A percentile compares a stretch with the other conserved stretches of the same genome.
phyloP scores from a whole-genome alignment of 1,140 invertebrate genomes.

The Mamestra configurata region DNA sequence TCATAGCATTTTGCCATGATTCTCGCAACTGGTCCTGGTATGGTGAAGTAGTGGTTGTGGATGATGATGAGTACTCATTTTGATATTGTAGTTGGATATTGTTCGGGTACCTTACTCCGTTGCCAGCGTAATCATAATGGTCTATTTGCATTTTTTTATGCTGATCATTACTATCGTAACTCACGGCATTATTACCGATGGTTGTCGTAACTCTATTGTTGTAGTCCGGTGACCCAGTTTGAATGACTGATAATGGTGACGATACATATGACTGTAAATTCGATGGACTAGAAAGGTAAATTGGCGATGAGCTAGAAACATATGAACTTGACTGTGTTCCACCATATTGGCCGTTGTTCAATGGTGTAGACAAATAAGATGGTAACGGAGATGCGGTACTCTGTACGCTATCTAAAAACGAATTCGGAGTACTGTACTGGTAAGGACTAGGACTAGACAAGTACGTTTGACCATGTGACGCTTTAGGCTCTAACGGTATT shows the following conservation, averaged over 20 bases:
- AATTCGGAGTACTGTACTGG: conserved; percentile 72
- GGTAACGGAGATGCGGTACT: conserved; percentile 75
- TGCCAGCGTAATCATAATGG: conserved; percentile 84
- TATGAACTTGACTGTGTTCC: conserved; percentile 75
- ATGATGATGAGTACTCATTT: conserved; percentile 70
- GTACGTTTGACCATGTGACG: conserved; percentile 68
- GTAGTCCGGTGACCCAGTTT: conserved; percentile 74
- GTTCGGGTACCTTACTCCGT: conserved; percentile 75
- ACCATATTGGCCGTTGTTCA: conserved; percentile 76
- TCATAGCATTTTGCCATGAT: conserved; percentile 71
- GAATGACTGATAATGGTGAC: conserved; percentile 73
- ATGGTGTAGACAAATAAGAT: conserved; percentile 76
- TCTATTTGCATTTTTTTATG: conserved; percentile 82
- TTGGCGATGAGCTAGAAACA: conserved; percentile 78
- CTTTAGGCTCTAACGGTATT: conserved; percentile 73
- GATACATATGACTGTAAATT: conserved; percentile 82
- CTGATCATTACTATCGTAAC: conserved; percentile 69
- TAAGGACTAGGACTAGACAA: conserved; percentile 70
- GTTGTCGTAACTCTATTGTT: conserved; percentile 72
- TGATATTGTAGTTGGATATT: conserved; percentile 76
- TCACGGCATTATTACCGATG: conserved; percentile 63
- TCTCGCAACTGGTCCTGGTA: conserved; percentile 71
- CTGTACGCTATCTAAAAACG: conserved; percentile 68
- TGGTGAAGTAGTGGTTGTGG: conserved; percentile 68
- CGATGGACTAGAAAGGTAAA: conserved; percentile 77